These are phyloP conservation scores for Aphelenchoides besseyi DNA, from an alignment of 1,140 invertebrate genomes.

Conservation along the genomic window DNA sequence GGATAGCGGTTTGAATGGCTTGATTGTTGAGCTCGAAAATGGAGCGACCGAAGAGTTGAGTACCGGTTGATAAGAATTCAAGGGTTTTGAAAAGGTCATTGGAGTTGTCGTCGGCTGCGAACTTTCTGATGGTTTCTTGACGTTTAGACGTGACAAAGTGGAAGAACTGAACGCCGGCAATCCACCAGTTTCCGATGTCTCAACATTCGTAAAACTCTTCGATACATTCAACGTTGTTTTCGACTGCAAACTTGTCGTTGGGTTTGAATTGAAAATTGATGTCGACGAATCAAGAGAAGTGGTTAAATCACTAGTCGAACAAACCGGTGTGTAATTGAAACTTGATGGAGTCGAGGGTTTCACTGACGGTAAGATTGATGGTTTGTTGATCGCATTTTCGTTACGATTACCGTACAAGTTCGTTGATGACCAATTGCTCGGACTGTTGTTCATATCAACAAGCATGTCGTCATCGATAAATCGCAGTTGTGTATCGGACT, in stretches of 20 bases:
- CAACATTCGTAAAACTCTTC: not conserved
- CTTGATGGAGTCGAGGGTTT: not conserved
- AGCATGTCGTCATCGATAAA: constrained; percentile 10
- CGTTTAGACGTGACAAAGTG: not conserved
- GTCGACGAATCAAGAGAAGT: not conserved
- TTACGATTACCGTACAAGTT: too few relatives aligned
- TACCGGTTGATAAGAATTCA: not conserved
- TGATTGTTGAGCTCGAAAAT: not conserved
- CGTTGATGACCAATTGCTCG: not conserved
- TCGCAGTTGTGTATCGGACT: not conserved
- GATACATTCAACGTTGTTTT: not conserved
- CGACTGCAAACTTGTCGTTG: not conserved
- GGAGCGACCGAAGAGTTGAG: not conserved
- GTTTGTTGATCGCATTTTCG: constrained; percentile 8
- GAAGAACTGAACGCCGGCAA: not conserved
- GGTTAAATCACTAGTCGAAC: not conserved
- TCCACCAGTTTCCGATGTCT: not conserved
- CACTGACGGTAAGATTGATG: not conserved
- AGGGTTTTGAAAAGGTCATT: not conserved
- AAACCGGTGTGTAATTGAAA: not conserved
- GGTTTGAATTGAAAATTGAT: not conserved
- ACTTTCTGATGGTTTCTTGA: too few relatives aligned
- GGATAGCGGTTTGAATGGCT: not conserved
- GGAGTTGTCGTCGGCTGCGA: not conserved
- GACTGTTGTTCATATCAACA: not conserved